Base-by-base conservation (phyloP, 2,888 invertebrate species). In the Parnassius orleans region DNA sequence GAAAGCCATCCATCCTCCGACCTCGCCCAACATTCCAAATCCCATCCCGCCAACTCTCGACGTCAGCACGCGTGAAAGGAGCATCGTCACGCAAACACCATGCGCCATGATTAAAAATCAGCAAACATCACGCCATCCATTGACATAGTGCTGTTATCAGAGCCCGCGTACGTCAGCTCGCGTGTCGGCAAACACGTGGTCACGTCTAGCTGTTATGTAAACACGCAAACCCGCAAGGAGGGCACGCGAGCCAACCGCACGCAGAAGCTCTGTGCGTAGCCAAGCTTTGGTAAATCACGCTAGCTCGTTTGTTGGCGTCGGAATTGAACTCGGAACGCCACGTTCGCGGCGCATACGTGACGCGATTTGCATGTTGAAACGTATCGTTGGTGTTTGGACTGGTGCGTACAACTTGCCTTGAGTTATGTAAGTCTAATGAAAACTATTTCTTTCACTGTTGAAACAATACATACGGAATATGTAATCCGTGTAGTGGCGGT, bases 51-150 rank as follows among this genome's bases (percentile, higher is more conserved):
- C 14, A 9, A 51, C 51, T 61, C 65, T 70, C 53, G 57, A 56
- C 55, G 47, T 61, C 50, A 53, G 48, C 61, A 64, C 59, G 60
- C 65, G 65, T 61, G 66, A 57, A 53, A 63, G 66, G 61, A 63
- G 60, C 58, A 66, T 59, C 65, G 73, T 78, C 85, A 85, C 86
- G 86, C 86, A 68, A 85, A 75, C 77, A 78, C 79, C 79, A 83
- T 79, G 66, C 71, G 74, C 72, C 80, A 80, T 81, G 84, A 86
- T 85, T 84, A 84, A 84, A 80, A 81, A 85, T 81, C 84, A 81
- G 78, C 80, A 69, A 67, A 69, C 74, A 82, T 82, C 88, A 90
- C 90, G 90, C 90, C 69, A 90, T 84, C 80, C 90, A 90, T 90
- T 90, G 89, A 87, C 86, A 89, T 81, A 75, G 70, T 48, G 73